Evolutionary conservation across 2,797 vertebrate species (phyloP).

Genomic region (Antrozous pallidus): DNA sequence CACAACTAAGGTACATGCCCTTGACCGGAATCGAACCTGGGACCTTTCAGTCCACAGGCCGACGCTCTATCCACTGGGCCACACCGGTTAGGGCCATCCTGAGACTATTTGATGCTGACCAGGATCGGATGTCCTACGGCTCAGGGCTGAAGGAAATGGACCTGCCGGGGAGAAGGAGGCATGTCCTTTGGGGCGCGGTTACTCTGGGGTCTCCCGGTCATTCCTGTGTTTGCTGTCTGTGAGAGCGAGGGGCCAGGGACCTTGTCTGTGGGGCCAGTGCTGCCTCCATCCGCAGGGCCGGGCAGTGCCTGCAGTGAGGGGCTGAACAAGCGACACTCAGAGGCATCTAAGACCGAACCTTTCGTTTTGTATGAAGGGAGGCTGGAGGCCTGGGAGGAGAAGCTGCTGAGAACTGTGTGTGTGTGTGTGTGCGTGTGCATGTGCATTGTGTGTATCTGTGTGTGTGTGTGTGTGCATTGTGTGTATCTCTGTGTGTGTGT

Average conservation of each 20-base stretch:
- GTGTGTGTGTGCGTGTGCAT: too few species aligned
- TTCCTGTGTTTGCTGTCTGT: not conserved
- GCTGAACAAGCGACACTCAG: not conserved
- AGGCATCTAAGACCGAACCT: not conserved
- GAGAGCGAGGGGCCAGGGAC: not conserved
- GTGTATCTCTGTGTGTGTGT: too few species aligned
- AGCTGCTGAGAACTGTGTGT: not conserved
- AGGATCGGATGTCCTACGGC: not conserved
- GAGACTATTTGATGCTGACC: not conserved
- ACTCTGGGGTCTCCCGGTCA: not conserved
- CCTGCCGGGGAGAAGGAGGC: not conserved
- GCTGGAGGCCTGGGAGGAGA: not conserved
- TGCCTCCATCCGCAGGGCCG: not conserved
- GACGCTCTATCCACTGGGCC: too few species aligned
- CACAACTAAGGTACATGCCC: too few species aligned
- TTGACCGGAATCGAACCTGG: too few species aligned
- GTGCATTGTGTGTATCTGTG: not conserved
- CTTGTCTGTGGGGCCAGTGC: accelerated
- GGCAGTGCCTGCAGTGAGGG: not conserved
- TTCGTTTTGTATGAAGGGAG: not conserved
- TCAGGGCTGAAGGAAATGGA: not conserved
- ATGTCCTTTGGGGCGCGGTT: not conserved
- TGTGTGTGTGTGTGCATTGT: too few species aligned
- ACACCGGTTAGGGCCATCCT: too few species aligned
- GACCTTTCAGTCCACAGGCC: too few species aligned